Conservation (phyloP, 2,113 vertebrate species). For the Chaetops frenatus region DNA sequence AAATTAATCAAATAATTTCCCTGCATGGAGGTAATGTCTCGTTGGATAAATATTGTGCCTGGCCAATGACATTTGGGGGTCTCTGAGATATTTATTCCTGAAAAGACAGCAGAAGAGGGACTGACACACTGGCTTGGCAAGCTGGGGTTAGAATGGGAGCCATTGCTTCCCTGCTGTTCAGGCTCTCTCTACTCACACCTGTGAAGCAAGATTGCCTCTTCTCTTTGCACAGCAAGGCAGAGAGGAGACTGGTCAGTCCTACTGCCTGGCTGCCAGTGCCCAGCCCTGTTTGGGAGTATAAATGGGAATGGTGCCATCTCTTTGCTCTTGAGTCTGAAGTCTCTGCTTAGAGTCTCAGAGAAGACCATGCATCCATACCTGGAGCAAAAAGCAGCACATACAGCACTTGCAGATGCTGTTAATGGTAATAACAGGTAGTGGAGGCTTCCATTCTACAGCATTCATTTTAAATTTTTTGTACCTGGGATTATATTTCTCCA, state of each 20-base stretch:
- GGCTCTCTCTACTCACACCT: background rate
- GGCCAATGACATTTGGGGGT: background rate
- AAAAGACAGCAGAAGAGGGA: background rate
- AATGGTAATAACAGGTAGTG: background rate
- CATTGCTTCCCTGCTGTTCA: background rate
- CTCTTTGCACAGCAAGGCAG: background rate
- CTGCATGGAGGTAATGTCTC: background rate
- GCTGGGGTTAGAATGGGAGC: background rate
- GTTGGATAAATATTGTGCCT: background rate
- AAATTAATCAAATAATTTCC: background rate
- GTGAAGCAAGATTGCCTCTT: background rate
- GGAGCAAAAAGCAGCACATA: background rate
- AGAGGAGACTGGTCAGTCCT: background rate
- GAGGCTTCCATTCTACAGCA: background rate
- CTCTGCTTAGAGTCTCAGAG: background rate
- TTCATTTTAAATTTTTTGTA: background rate
- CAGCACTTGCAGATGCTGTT: background rate
- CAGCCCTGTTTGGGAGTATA: background rate
- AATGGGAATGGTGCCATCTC: background rate
- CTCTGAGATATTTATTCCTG: background rate
- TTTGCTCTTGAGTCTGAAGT: background rate
- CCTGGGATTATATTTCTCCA: background rate
- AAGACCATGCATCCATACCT: background rate
- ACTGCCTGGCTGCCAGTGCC: background rate
- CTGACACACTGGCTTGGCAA: background rate